These are phyloP conservation scores for Desmophyllum pertusum DNA, from an alignment of 92 coral and sea anemone species.

Conservation along the genomic window DNA sequence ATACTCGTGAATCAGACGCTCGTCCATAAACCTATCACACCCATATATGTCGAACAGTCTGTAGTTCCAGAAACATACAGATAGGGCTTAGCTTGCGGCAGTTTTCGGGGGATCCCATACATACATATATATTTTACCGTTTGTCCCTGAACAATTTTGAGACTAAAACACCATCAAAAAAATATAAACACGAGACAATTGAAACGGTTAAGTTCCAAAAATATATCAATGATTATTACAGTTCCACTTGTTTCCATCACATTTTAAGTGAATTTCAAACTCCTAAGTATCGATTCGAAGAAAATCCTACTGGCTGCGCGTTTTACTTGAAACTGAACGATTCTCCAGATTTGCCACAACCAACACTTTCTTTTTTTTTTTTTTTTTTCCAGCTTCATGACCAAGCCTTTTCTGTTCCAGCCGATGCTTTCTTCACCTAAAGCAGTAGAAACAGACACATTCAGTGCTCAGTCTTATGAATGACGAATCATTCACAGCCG, in stretches of 20 bases:
- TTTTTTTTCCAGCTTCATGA: slow-evolving; percentile 74
- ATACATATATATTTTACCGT: not conserved
- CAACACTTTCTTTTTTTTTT: too few species aligned
- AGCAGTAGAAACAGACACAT: not conserved
- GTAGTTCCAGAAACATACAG: not conserved
- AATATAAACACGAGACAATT: not conserved
- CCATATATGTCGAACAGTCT: not conserved
- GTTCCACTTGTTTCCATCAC: not conserved
- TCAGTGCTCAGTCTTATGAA: not conserved
- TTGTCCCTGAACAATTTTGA: not conserved
- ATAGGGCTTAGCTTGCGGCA: too few species aligned
- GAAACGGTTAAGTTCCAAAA: not conserved
- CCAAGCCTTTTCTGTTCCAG: slow-evolving; percentile 87
- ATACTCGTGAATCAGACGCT: not conserved
- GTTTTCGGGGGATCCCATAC: not conserved
- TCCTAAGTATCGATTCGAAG: too few species aligned
- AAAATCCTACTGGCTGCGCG: too few species aligned
- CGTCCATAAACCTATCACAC: not conserved
- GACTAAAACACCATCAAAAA: not conserved
- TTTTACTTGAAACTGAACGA: slow-evolving; percentile 83
- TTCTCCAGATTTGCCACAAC: slow-evolving; percentile 89
- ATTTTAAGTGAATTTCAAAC: too few species aligned
- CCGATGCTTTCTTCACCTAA: slow-evolving; percentile 81
- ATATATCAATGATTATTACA: not conserved
- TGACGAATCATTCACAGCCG: not conserved